Percentiles rank a stretch among this genome's conserved stretches.
These are phyloP conservation scores for Esperia sulphurella DNA, from an alignment of 2,888 invertebrate genomes.

Conservation along the genomic window DNA sequence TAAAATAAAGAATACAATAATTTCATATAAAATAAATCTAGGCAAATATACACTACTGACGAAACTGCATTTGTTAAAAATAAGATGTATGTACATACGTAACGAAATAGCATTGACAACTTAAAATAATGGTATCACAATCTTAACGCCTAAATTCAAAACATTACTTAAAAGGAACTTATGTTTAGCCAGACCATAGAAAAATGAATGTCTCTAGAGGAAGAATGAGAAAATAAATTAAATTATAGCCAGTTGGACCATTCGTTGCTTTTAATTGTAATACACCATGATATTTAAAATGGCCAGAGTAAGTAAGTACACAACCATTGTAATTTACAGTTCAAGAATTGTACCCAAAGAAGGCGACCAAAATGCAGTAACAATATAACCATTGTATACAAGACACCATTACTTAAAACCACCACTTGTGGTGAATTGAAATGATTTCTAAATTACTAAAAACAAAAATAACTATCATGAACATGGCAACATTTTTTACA, in stretches of 20 bases:
- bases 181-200: slow-evolving; percentile 66
- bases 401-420: slow-evolving; percentile 18
- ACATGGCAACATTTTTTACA: slow-evolving; percentile 76
- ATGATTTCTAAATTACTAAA: slow-evolving; percentile 22
- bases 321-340: slow-evolving; percentile 62
- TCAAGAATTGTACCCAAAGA: slow-evolving; percentile 42
- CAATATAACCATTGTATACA: neutral
- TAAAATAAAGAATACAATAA: slow-evolving; percentile 48
- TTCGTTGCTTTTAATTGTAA: slow-evolving; percentile 26
- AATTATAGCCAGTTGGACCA: slow-evolving; percentile 40
- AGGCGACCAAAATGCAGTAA: slow-evolving; percentile 18
- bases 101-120: slow-evolving; percentile 54
- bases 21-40: slow-evolving; percentile 51
- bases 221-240: slow-evolving; percentile 36
- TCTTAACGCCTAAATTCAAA: slow-evolving; percentile 66
- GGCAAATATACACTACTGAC: slow-evolving; percentile 46
- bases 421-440: slow-evolving; percentile 28
- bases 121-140: slow-evolving; percentile 77
- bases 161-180: slow-evolving; percentile 67
- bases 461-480: slow-evolving; percentile 61
- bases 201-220: slow-evolving; percentile 49
- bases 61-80: slow-evolving; percentile 30
- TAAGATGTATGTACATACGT: slow-evolving; percentile 49
- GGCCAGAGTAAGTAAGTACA: slow-evolving; percentile 64
- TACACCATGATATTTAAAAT: slow-evolving; percentile 13